phyloP scores from a whole-genome alignment of 2,113 vertebrate species.

The Jacana jacana region DNA sequence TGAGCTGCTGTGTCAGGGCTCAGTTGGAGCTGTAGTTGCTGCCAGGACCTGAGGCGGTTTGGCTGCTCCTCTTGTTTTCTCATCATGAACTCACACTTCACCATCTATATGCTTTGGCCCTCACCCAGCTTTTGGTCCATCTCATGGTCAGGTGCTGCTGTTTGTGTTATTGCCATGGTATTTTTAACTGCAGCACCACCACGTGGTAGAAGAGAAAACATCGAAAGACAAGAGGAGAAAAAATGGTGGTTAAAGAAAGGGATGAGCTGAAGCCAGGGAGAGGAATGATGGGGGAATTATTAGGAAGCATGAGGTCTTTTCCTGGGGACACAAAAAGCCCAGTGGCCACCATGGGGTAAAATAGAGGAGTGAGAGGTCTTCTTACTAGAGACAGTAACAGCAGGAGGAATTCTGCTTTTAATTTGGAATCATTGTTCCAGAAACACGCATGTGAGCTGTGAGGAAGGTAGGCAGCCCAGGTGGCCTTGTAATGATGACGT shows the following conservation, averaged over 20 bases:
- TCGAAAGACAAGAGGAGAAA: neutral
- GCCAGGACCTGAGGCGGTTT: neutral
- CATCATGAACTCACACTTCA: neutral
- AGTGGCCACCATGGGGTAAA: neutral
- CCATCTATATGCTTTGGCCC: neutral
- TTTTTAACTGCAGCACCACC: constrained; percentile 59
- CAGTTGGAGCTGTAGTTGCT: neutral
- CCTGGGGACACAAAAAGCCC: neutral
- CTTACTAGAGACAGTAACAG: neutral
- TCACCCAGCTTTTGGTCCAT: neutral
- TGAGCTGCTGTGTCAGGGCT: neutral
- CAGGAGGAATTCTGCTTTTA: neutral
- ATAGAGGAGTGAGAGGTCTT: neutral
- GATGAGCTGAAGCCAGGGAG: neutral
- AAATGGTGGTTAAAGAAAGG: neutral
- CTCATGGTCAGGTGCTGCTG: neutral
- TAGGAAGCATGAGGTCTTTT: neutral
- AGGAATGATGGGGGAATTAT: neutral
- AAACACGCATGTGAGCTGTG: neutral
- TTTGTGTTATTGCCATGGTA: neutral
- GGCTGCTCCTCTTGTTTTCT: neutral
- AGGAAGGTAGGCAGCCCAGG: neutral
- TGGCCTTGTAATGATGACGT: neutral
- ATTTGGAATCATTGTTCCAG: neutral
- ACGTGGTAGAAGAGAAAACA: neutral